phyloP scores from a whole-genome alignment of 2,113 vertebrate genomes.

The Coregonus clupeaformis region DNA sequence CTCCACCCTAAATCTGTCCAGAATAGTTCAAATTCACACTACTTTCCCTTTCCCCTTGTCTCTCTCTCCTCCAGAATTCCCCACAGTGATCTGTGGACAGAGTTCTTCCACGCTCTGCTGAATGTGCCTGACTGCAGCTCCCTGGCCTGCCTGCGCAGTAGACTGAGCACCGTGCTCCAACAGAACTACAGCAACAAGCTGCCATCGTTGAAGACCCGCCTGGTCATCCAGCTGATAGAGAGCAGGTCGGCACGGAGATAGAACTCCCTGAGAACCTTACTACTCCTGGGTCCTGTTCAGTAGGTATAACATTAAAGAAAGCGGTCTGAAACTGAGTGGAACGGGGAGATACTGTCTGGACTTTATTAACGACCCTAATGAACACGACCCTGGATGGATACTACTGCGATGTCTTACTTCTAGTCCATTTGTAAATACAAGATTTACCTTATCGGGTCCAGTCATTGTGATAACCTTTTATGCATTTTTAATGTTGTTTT shows the following conservation, averaged over 20 bases:
- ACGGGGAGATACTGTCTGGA: no score
- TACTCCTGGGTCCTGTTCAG: no score
- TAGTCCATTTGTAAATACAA: no score
- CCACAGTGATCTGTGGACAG: conserved; percentile 85
- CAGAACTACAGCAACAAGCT: conserved; percentile 79
- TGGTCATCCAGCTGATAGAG: conserved; percentile 85
- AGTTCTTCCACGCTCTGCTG: conserved; percentile 85
- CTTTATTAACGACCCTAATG: no score
- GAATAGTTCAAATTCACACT: background rate
- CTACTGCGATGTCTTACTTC: no score
- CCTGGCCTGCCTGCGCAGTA: conserved; percentile 71
- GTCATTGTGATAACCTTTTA: no score
- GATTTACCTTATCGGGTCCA: no score
- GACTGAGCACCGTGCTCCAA: conserved; percentile 71
- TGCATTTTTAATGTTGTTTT: no score
- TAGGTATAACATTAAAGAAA: no score
- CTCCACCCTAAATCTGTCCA: no score
- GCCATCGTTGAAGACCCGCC: conserved; percentile 76
- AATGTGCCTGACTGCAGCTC: conserved; percentile 78
- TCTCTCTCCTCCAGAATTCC: conserved; percentile 72
- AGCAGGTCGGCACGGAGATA: conserved; percentile 61
- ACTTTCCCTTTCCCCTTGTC: background rate
- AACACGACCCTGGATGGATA: no score
- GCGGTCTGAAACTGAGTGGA: no score
- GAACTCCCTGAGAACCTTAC: background rate